Evolutionary conservation across 64 coral and sea anemone genomes (phyloP).

Genomic region (Montipora efflorescens): DNA sequence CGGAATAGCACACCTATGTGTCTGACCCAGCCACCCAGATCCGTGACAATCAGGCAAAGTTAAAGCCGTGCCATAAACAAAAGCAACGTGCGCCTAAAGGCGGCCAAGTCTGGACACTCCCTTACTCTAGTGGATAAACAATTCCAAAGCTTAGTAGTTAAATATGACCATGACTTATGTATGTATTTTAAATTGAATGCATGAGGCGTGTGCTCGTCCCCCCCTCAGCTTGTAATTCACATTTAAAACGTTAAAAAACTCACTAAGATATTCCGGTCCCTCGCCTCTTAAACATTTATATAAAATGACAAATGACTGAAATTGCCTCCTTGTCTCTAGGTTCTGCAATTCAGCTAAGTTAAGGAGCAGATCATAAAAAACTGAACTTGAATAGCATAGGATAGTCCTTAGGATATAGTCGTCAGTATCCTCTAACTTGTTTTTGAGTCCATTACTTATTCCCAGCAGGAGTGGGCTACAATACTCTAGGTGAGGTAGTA

Average conservation of each 20-base stretch:
- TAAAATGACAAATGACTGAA: conserved; percentile 4
- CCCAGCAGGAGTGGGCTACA: conserved; percentile 21
- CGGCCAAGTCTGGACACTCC: neutral
- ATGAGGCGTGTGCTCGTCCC: neutral
- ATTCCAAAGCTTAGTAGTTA: neutral
- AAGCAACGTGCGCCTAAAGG: too few species aligned
- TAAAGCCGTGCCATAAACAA: too few species aligned
- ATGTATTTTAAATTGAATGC: neutral
- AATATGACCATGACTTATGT: neutral
- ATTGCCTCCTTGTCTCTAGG: neutral
- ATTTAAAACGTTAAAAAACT: neutral
- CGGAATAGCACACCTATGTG: too few species aligned
- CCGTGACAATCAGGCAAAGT: too few species aligned
- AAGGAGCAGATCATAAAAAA: neutral
- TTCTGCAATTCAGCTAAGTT: neutral
- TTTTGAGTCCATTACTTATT: conserved; percentile 3
- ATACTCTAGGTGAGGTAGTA: conserved; percentile 37
- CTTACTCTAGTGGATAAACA: neutral
- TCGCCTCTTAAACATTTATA: conserved; percentile 13
- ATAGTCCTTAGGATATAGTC: conserved; percentile 40
- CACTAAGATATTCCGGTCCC: neutral
- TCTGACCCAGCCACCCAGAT: too few species aligned
- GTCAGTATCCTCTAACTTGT: conserved; percentile 38
- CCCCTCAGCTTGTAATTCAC: conserved; percentile 21
- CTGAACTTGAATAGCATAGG: neutral